These are phyloP conservation scores for Cynaeus angustus DNA, from an alignment of 2,888 invertebrate genomes.

Conservation along the genomic window DNA sequence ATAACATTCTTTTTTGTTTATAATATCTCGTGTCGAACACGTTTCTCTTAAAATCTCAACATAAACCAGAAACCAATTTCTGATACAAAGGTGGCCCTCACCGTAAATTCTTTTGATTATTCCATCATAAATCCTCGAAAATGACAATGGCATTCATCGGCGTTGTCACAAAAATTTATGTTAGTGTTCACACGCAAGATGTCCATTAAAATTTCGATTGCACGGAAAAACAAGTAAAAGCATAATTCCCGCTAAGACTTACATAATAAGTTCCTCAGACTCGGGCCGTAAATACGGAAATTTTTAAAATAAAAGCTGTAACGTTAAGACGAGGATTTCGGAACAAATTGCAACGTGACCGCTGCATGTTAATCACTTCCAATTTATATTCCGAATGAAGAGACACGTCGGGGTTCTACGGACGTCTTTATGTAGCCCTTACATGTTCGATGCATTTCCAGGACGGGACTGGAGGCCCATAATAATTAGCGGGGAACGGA, in stretches of 20 bases:
- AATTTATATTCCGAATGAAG: conserved; percentile 60
- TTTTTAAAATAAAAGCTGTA: too few species aligned
- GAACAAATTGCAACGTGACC: background rate
- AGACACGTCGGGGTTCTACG: conserved; percentile 59
- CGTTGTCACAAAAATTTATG: background rate
- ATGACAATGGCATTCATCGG: conserved; percentile 5
- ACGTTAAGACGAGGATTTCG: too few species aligned
- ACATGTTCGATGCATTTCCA: conserved; percentile 29
- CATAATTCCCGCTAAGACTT: conserved; percentile 34
- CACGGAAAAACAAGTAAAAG: conserved; percentile 4
- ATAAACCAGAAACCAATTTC: conserved; percentile 26
- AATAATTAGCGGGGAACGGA: background rate
- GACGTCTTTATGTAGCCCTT: too few species aligned
- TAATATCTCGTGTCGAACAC: conserved; percentile 2
- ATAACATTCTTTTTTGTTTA: conserved; percentile 4
- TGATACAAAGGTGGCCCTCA: conserved; percentile 3
- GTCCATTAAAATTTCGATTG: conserved; percentile 15
- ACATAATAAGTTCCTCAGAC: conserved; percentile 31
- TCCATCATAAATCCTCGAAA: conserved; percentile 6
- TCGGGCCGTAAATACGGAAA: background rate
- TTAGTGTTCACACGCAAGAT: background rate
- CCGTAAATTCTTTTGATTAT: conserved; percentile 14
- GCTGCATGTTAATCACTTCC: conserved; percentile 55
- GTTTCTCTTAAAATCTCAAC: conserved; percentile 11
- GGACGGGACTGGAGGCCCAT: conserved; percentile 7